Conservation (phyloP, 2,797 vertebrate species). For the Anguilla pacifica region DNA sequence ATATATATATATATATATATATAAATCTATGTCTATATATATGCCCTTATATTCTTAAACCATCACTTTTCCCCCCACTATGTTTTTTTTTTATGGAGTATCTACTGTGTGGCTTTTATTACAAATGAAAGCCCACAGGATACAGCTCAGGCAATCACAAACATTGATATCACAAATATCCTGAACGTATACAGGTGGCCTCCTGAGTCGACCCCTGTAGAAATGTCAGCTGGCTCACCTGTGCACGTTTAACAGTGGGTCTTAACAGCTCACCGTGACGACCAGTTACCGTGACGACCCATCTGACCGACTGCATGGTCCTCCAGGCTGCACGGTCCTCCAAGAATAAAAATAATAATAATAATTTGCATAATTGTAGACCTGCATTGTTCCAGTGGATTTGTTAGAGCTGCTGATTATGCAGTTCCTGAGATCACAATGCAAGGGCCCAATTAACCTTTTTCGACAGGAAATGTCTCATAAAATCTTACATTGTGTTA, state of each 20-base stretch:
- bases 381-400: constrained; percentile 52
- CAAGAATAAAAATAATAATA: constrained; percentile 1
- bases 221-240: neutral
- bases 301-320: constrained; percentile 48
- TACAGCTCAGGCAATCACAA: too few relatives aligned
- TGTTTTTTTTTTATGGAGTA: neutral
- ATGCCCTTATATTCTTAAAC: too few relatives aligned
- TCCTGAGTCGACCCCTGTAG: neutral
- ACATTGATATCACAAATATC: neutral
- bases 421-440: constrained; percentile 63
- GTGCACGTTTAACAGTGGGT: neutral
- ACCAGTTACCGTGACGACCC: constrained; percentile 45
- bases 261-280: constrained; percentile 37
- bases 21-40: neutral
- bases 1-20: neutral
- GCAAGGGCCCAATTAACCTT: constrained; percentile 79
- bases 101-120: neutral
- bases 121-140: neutral
- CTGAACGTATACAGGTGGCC: neutral
- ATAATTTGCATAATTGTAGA: constrained; percentile 53
- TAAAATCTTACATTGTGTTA: constrained; percentile 59
- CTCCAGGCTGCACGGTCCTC: constrained; percentile 50
- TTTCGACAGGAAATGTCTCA: constrained; percentile 69
- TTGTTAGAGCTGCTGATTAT: constrained; percentile 74
- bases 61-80: neutral